phyloP scores from a whole-genome alignment of 2,113 vertebrate species.

The Nesoenas mayeri region DNA sequence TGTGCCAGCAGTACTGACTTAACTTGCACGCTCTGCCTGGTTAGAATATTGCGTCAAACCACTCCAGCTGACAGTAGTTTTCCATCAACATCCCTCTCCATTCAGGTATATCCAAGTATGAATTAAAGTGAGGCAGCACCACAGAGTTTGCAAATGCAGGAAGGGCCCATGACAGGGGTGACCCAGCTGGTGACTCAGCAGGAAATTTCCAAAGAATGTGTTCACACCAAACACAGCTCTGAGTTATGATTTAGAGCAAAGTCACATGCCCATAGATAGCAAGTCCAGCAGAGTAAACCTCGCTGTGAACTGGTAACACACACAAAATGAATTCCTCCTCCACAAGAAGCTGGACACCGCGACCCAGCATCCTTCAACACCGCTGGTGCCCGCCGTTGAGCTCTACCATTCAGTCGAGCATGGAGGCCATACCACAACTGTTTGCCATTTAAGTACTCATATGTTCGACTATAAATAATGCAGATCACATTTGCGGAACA shows the following conservation, averaged over 20 bases:
- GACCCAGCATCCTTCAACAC: not conserved
- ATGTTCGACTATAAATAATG: constrained; percentile 29
- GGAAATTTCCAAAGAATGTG: constrained; percentile 44
- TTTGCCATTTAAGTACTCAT: not conserved
- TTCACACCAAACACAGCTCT: constrained; percentile 34
- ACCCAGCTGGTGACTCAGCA: constrained; percentile 53
- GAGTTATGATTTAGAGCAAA: constrained; percentile 16
- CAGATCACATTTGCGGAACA: not conserved
- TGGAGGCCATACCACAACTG: not conserved
- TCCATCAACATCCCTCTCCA: not conserved
- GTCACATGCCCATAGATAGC: not conserved
- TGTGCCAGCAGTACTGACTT: not conserved
- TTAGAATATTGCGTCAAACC: not conserved
- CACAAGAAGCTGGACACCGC: not conserved
- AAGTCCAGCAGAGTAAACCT: not conserved
- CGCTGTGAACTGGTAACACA: not conserved
- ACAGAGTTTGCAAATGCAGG: not conserved
- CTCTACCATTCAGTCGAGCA: not conserved
- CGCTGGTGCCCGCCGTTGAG: not conserved
- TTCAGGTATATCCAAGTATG: not conserved
- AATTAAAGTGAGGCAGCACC: not conserved
- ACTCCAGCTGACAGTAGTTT: not conserved
- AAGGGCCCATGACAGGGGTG: not conserved
- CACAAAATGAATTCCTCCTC: not conserved
- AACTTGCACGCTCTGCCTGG: not conserved